Base-by-base conservation (phyloP, 2,797 vertebrate genomes). In the Euthynnus affinis region DNA sequence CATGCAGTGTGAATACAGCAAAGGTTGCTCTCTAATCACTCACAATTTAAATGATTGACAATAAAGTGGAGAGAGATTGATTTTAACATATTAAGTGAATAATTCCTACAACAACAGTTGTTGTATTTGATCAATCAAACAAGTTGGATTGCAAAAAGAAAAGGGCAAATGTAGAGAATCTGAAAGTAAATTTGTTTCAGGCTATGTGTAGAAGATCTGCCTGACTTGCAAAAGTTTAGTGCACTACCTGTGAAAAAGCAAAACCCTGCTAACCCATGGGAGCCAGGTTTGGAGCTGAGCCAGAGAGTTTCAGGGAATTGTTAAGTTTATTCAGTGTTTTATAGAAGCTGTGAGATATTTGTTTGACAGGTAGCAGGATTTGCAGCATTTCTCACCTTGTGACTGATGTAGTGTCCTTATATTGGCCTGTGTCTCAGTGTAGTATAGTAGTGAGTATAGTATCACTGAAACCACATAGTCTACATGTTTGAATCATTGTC, bases 241-340 rank as follows among this genome's bases (percentile, higher is more conserved):
- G 20, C 9, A 58, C 20, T n/a, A 57, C 34, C 70, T 78, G 81
- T 68, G 71, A 72, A 72, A 83, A 76, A 59, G 20, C 46, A 52
- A 80, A 81, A 58, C n/a, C 9, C 60, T 60, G 63, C 63, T 48
- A 71, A 25, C 48, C 46, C 48, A 32, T 51, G 15, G 18, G 32
- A 71, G 48, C 44, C 57, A 57, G 55, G 32, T 58, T 34, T 67
- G 74, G 59, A 74, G 49, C 74, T 9, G 75, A 87, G 77, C 64
- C 44, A 27, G 62, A 75, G 78, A 49, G 29, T 80, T 83, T 86
- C 84, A 82, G 40, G 22, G 40, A 58, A 52, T 66, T 74, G 76
- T 83, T 56, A 76, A 63, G 76, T 92, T 88, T 91, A 89, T 79
- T 76, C 71, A 85, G 57, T 70, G 85, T 80, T 88, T 91, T 81